Conservation (phyloP, 2,797 vertebrate genomes). For the Sebastes minor region DNA sequence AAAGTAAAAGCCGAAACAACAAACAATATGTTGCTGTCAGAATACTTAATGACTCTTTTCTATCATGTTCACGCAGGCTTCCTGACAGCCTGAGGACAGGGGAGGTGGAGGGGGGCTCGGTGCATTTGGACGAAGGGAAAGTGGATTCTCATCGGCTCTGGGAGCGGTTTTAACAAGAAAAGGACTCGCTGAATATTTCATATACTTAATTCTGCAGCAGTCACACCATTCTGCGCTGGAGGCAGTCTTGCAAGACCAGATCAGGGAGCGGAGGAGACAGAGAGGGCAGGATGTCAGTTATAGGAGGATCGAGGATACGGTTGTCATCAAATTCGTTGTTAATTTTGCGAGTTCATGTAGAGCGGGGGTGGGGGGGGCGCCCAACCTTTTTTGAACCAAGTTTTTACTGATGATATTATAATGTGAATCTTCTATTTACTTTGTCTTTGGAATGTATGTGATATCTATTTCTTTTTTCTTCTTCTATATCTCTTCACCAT, state of each 20-base stretch:
- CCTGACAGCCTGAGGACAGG: conserved; percentile 10
- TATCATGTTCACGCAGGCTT: conserved; percentile 3
- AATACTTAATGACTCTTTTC: conserved; percentile 18
- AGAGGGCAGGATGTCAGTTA: background rate
- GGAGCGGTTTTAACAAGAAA: conserved; percentile 28
- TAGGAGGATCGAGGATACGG: background rate
- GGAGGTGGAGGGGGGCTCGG: background rate
- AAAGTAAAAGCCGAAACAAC: conserved; percentile 15
- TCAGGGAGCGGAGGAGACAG: background rate
- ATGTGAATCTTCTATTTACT: too few species aligned
- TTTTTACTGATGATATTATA: too few species aligned
- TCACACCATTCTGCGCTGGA: conserved; percentile 16
- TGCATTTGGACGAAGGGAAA: background rate
- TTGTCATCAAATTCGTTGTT: background rate
- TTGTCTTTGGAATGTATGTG: too few species aligned
- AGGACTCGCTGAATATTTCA: conserved; percentile 49
- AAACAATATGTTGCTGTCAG: conserved; percentile 14
- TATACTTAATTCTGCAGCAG: conserved; percentile 11
- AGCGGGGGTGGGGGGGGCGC: too few species aligned
- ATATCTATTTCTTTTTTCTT: too few species aligned
- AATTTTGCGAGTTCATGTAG: background rate
- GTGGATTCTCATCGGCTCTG: background rate
- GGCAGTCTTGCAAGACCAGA: background rate
- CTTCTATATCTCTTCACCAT: too few species aligned
- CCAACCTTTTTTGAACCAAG: background rate